Conservation (phyloP, 1,140 invertebrate genomes). For the Meloidogyne hapla region DNA sequence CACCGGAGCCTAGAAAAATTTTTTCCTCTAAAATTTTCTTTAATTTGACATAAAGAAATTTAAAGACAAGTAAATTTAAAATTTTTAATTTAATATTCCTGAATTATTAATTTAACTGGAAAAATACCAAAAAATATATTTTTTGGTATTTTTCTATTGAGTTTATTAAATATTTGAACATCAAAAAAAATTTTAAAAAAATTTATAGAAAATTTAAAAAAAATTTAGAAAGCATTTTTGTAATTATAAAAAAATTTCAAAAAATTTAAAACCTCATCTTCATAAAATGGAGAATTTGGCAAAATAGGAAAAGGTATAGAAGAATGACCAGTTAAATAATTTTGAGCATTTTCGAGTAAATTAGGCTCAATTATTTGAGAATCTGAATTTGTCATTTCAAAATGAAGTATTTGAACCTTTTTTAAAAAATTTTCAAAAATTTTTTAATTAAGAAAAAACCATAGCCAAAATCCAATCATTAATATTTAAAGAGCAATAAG, state of each 20-base stretch:
- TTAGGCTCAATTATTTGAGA: background rate
- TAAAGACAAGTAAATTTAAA: too few species aligned
- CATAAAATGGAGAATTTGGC: background rate
- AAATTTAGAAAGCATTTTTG: too few species aligned
- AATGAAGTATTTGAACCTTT: conserved; percentile 14
- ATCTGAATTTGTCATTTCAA: background rate
- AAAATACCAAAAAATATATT: too few species aligned
- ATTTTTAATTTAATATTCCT: too few species aligned
- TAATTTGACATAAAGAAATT: too few species aligned
- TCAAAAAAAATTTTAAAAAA: too few species aligned
- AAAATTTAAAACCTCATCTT: background rate
- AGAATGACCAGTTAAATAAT: conserved; percentile 4
- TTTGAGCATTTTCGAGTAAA: conserved; percentile 1
- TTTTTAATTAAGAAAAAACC: background rate
- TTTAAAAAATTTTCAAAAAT: background rate
- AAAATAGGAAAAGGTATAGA: conserved; percentile 8
- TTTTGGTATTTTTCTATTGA: too few species aligned
- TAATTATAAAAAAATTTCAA: background rate
- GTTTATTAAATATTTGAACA: too few species aligned
- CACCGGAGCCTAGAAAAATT: too few species aligned
- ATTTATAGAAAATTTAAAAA: too few species aligned
- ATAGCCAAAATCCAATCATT: conserved; percentile 23
- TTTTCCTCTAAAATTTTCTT: too few species aligned
- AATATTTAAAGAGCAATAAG: conserved; percentile 17
- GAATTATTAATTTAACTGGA: too few species aligned